phyloP scores from a whole-genome alignment of 2,113 vertebrate genomes.

The Pseudonaja textilis region DNA sequence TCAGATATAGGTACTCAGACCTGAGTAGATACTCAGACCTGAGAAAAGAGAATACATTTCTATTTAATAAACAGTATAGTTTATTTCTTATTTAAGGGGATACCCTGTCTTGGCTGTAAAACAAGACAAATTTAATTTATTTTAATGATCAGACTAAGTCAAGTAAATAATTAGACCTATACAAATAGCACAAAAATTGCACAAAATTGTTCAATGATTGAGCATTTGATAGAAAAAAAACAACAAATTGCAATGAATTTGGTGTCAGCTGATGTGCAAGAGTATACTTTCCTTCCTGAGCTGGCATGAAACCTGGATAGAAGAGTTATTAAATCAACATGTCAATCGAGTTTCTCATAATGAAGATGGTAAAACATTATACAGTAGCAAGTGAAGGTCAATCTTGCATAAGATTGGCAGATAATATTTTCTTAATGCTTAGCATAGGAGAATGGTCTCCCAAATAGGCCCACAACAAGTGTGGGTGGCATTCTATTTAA shows the following conservation, averaged over 20 bases:
- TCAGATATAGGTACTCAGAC: constrained; percentile 25
- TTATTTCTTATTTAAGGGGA: not conserved
- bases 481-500: not conserved
- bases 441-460: not conserved
- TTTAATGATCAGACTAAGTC: not conserved
- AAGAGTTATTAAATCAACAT: not conserved
- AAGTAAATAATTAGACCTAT: not conserved
- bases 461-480: not conserved
- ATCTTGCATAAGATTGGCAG: not conserved
- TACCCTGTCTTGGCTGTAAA: not conserved
- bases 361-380: not conserved
- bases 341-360: not conserved
- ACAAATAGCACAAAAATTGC: not conserved
- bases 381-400: not conserved
- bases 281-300: not conserved
- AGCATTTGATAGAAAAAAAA: not conserved
- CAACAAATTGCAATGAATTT: not conserved
- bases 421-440: not conserved
- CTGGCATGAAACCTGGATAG: not conserved
- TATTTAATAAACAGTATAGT: not conserved
- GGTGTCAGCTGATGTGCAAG: not conserved
- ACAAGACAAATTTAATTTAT: not conserved
- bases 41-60: constrained; percentile 15
- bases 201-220: not conserved
- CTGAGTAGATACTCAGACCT: not conserved